phyloP scores from a whole-genome alignment of 2,888 invertebrate species.

The Zeuzera pyrina region DNA sequence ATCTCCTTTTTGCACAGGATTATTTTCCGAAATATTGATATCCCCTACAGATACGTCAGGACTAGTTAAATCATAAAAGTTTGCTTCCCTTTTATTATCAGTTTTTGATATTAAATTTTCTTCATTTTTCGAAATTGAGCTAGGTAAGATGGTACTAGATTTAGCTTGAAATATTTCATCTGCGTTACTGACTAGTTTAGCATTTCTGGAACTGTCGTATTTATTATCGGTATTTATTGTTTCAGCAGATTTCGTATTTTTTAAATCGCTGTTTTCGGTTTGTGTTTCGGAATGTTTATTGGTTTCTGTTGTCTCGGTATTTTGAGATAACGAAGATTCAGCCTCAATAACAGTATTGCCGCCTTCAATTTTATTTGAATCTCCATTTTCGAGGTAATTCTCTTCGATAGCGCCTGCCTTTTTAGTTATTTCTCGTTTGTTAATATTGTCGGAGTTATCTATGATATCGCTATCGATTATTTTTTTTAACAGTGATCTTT shows the following conservation, averaged over 20 bases:
- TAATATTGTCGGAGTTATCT: conserved; percentile 25
- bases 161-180: no score
- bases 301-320: conserved; percentile 26
- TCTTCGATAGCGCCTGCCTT: conserved; percentile 55
- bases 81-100: conserved; percentile 50
- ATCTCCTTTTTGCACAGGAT: not conserved
- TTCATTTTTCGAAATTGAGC: no score
- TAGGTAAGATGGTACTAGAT: no score
- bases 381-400: conserved; percentile 40
- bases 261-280: conserved; percentile 25
- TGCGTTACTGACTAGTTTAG: no score
- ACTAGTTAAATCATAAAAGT: conserved; percentile 24
- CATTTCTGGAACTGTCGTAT: no score
- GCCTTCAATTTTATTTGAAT: conserved; percentile 41
- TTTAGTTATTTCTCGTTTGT: conserved; percentile 61
- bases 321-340: conserved; percentile 23
- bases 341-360: conserved; percentile 27
- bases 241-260: conserved; percentile 30
- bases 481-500: conserved; percentile 46
- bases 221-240: no score
- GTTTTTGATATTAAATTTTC: conserved; percentile 24
- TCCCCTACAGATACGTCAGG: conserved; percentile 22
- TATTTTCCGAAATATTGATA: conserved; percentile 20
- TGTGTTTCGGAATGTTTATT: conserved; percentile 27
- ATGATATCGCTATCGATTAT: conserved; percentile 37